Conservation (phyloP, 2,797 vertebrate genomes). For the Hipposideros larvatus region DNA sequence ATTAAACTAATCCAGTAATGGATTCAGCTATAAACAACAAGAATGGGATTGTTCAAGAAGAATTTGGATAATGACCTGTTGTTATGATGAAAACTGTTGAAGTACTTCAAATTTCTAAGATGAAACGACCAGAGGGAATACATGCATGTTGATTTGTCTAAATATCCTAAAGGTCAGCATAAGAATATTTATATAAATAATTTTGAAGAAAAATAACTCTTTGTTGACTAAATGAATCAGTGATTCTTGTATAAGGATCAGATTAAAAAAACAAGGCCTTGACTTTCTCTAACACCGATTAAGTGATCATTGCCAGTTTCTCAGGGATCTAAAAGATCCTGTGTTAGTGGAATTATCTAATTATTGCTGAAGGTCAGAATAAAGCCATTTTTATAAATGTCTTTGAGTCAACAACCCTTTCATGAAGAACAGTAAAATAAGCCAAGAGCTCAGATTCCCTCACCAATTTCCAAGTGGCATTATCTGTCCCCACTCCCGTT, state of each 20-base stretch:
- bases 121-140: background rate
- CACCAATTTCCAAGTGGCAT: background rate
- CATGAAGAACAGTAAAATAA: background rate
- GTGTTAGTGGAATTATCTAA: background rate
- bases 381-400: background rate
- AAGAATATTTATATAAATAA: slow-evolving; percentile 17
- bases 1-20: background rate
- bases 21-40: background rate
- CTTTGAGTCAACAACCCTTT: slow-evolving; percentile 11
- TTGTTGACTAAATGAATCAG: slow-evolving; percentile 2
- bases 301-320: background rate
- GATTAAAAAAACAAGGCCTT: background rate
- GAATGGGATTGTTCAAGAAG: background rate
- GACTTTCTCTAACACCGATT: background rate
- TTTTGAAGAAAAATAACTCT: background rate
- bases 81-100: background rate
- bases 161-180: background rate
- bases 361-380: background rate
- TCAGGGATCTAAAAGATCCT: background rate
- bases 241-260: background rate
- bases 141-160: background rate
- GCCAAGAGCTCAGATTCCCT: background rate
- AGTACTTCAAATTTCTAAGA: background rate
- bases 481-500: background rate
- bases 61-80: background rate